Conservation (phyloP, 2,113 vertebrate genomes). For the Ramphastos sulfuratus region DNA sequence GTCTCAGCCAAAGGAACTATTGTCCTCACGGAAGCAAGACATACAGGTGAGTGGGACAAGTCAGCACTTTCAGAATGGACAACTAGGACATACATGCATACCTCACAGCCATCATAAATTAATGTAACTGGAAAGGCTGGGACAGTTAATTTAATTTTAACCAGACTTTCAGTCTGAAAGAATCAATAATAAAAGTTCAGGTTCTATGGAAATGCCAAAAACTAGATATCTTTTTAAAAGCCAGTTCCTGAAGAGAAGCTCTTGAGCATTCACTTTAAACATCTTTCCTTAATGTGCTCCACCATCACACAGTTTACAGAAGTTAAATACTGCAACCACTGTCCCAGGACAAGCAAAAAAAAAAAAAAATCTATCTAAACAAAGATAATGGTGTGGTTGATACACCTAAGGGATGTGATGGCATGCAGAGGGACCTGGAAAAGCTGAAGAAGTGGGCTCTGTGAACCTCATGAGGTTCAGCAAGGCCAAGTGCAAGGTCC, state of each 20-base stretch:
- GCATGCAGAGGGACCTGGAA: too few species aligned
- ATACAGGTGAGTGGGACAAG: background rate
- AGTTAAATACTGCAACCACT: background rate
- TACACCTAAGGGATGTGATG: too few species aligned
- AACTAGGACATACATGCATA: background rate
- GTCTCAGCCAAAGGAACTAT: slow-evolving; percentile 32
- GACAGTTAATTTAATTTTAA: background rate
- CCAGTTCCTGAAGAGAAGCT: background rate
- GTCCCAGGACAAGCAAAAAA: background rate
- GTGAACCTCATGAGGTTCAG: too few species aligned
- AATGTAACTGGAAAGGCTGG: background rate
- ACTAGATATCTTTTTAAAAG: background rate
- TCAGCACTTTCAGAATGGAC: background rate
- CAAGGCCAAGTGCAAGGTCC: too few species aligned
- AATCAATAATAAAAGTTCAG: background rate
- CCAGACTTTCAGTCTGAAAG: background rate
- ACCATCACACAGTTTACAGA: background rate
- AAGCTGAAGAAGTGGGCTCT: too few species aligned
- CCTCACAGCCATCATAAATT: background rate
- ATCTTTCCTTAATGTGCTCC: background rate
- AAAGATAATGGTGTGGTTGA: background rate
- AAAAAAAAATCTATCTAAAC: background rate
- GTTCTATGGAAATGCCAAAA: background rate
- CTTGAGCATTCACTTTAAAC: background rate
- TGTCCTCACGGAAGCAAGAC: background rate